Base-by-base conservation (phyloP, 2,113 vertebrate species). In the Emydura subglobosa region DNA sequence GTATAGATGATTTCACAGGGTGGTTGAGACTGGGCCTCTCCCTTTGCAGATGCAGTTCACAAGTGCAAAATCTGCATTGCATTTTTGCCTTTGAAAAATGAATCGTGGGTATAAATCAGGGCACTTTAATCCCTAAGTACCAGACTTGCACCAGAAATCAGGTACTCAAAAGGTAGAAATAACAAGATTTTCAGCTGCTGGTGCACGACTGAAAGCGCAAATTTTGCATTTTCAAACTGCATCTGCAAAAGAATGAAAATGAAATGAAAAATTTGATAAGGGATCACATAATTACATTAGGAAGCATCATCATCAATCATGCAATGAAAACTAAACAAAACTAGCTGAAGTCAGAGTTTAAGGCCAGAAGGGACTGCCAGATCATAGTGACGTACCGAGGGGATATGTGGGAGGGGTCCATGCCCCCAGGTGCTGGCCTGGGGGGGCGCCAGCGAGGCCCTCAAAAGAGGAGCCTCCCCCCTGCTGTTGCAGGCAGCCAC, bases 121-220 rank as follows among this genome's bases (percentile, higher is more conserved):
- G 47, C 49, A 83, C 21, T 9, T 31, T 12, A 29, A 55, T 42
- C 19, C 81, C n/a, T 5, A 29, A 59, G 25, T 80, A 59, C 51
- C 57, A 25, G 25, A 12, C n/a, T 24, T 44, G 80, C 13, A 84
- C n/a, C 11, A 79, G 61, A 87, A 59, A 47, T 79, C 44, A 51
- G 16, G 21, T 34, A 34, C 16, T 11, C 39, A 54, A 53, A 54
- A 53, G 2, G 65, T 0, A 1, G 11, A 17, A 44, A 50, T 42
- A 44, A 53, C 4, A n/a, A 34, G 57, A 83, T 10, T 19, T 47
- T 82, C 42, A 31, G 6, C 27, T 65, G 42, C 34, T 79, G 24
- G 24, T 59, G 57, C 57, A 59, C 10, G 29, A 59, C 11, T 10
- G 11, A 25, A 59, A 29, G 57, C 11, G 24, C 7, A 13, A 7